Evolutionary conservation across 2,797 vertebrate species (phyloP).

Genomic region (Acridotheres tristis): DNA sequence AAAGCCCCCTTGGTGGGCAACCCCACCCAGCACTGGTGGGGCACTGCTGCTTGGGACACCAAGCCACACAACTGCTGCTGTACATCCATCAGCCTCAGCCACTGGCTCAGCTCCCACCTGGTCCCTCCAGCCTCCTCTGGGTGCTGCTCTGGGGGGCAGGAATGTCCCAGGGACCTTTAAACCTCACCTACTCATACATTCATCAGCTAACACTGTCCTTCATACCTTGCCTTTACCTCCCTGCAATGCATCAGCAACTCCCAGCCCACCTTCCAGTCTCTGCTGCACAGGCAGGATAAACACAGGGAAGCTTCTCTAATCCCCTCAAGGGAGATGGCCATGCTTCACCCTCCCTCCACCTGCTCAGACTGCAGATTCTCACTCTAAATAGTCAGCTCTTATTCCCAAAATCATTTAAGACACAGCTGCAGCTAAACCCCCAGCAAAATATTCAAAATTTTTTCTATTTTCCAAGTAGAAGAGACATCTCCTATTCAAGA

Average conservation of each 20-base stretch:
- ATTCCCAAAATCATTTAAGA: not conserved
- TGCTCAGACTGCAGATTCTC: not conserved
- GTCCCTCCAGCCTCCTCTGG: not conserved
- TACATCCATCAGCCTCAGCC: rapidly evolving
- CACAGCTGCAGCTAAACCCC: not conserved
- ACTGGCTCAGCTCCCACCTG: rapidly evolving
- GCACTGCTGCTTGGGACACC: not conserved
- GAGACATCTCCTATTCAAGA: not conserved
- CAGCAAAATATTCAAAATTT: not conserved
- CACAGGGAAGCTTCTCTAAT: not conserved
- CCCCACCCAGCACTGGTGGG: not conserved
- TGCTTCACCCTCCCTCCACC: not conserved
- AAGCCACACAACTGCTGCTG: not conserved
- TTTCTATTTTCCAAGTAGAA: not conserved
- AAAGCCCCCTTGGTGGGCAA: not conserved
- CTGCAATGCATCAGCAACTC: not conserved
- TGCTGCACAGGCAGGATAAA: not conserved
- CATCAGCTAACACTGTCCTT: not conserved
- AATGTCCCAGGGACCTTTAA: not conserved
- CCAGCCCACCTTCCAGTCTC: not conserved
- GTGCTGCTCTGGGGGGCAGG: not conserved
- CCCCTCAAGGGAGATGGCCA: not conserved
- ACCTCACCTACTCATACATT: not conserved
- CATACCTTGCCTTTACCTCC: not conserved
- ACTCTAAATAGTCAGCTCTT: not conserved